Conservation (phyloP, 2,113 vertebrate species). For the Phrynosoma blainvillii region DNA sequence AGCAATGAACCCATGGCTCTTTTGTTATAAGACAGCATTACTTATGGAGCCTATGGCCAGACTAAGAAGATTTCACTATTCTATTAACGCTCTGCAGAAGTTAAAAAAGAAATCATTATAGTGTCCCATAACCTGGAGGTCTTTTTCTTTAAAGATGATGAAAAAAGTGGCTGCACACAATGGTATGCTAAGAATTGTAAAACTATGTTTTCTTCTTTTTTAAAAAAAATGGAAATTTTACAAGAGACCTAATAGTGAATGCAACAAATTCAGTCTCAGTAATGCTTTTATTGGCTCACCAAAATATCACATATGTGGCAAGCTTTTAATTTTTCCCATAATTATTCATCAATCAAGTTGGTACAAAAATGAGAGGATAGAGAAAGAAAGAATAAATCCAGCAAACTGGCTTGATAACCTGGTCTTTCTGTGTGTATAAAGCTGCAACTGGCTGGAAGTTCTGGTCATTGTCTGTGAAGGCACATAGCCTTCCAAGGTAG, state of each 20-base stretch:
- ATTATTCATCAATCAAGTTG: too few species aligned
- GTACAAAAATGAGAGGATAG: too few species aligned
- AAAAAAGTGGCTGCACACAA: background rate
- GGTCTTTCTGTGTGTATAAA: too few species aligned
- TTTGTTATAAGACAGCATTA: background rate
- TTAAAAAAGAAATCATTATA: background rate
- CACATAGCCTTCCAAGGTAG: too few species aligned
- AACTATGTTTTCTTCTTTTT: background rate
- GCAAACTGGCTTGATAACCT: too few species aligned
- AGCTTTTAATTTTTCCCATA: too few species aligned
- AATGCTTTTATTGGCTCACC: too few species aligned
- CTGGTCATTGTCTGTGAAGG: too few species aligned
- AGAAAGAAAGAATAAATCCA: too few species aligned
- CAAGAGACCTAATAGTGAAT: background rate
- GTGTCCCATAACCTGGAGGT: background rate
- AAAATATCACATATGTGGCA: too few species aligned
- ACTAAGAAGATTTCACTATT: background rate
- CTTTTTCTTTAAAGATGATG: conserved; percentile 5
- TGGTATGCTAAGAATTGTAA: conserved; percentile 7
- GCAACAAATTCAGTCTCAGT: background rate
- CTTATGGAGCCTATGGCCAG: background rate
- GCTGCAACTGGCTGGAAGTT: too few species aligned
- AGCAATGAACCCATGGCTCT: background rate
- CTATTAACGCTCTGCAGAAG: background rate
- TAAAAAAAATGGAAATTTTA: background rate